phyloP scores from a whole-genome alignment of 2,888 invertebrate genomes.

The Crossocerus cetratus region DNA sequence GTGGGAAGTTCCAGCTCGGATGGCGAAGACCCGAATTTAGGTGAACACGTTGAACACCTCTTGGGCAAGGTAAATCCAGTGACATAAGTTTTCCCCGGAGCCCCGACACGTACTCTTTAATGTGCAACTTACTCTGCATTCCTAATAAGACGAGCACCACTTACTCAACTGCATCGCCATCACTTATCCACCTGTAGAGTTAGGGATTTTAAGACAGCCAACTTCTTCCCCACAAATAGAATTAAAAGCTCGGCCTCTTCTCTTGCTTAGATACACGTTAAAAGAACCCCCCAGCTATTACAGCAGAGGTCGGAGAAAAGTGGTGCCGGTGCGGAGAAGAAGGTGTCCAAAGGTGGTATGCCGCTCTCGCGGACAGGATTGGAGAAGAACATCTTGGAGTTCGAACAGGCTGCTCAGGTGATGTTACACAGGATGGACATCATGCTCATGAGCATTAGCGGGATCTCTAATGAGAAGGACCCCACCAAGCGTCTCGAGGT shows the following conservation, averaged over 20 bases:
- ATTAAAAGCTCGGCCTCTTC: too few relatives aligned
- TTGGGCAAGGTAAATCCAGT: slow-evolving; percentile 55
- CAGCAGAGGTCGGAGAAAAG: slow-evolving; percentile 39
- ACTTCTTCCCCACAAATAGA: too few relatives aligned
- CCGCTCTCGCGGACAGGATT: slow-evolving; percentile 71
- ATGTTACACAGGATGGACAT: slow-evolving; percentile 81
- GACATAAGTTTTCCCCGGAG: slow-evolving; percentile 19
- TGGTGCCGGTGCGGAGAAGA: slow-evolving; percentile 59
- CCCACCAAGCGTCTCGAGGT: slow-evolving; percentile 83
- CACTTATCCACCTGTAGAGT: too few relatives aligned
- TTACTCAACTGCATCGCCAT: too few relatives aligned
- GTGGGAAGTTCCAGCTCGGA: slow-evolving; percentile 76
- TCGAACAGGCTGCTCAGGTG: slow-evolving; percentile 77
- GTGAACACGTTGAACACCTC: slow-evolving; percentile 71
- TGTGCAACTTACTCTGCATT: too few relatives aligned
- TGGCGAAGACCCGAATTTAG: slow-evolving; percentile 68
- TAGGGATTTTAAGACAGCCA: too few relatives aligned
- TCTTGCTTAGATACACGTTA: slow-evolving; percentile 55
- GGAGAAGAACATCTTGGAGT: slow-evolving; percentile 76
- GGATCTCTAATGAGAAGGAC: slow-evolving; percentile 80
- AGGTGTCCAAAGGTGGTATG: slow-evolving; percentile 59
- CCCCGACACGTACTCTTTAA: neutral
- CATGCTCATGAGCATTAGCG: slow-evolving; percentile 80
- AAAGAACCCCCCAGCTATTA: slow-evolving; percentile 47
- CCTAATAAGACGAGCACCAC: too few relatives aligned